These are phyloP conservation scores for Drosophila mojavensis DNA, from an alignment of 1,140 invertebrate genomes.

Conservation along the genomic window DNA sequence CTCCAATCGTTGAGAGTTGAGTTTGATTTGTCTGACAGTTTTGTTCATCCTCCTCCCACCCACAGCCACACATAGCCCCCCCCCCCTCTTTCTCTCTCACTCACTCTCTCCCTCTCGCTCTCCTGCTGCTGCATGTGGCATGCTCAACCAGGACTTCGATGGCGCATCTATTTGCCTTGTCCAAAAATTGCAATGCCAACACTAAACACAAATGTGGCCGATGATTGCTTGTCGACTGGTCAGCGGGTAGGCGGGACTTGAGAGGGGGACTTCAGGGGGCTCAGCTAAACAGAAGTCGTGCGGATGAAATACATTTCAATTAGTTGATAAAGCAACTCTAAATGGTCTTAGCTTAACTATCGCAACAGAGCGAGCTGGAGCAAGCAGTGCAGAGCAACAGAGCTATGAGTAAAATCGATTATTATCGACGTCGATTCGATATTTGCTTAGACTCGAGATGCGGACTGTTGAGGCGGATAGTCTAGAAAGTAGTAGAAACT, in stretches of 20 bases:
- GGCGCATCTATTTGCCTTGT: conserved; percentile 8
- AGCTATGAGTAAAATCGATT: not conserved
- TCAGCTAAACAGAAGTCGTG: conserved; percentile 15
- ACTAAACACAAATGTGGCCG: conserved; percentile 49
- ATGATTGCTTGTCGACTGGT: conserved; percentile 44
- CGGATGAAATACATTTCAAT: conserved; percentile 12
- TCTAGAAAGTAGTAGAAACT: too few relatives aligned
- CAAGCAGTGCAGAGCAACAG: not conserved
- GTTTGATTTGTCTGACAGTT: conserved; percentile 78
- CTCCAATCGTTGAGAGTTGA: conserved; percentile 73
- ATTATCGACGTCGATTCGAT: not conserved
- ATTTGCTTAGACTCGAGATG: not conserved
- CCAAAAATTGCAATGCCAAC: conserved; percentile 38
- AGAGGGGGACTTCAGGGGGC: not conserved
- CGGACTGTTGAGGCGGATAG: too few relatives aligned
- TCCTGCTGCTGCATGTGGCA: not conserved
- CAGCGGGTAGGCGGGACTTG: not conserved
- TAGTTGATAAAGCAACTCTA: conserved; percentile 19
- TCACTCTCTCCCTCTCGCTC: not conserved
- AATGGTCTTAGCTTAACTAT: conserved; percentile 1
- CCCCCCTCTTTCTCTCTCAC: too few relatives aligned
- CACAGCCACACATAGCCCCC: not conserved
- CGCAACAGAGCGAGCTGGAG: not conserved
- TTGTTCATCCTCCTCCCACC: conserved; percentile 11
- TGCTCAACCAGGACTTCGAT: not conserved